These are phyloP conservation scores for Exocentrus adspersus DNA, from an alignment of 2,888 invertebrate species.

Conservation along the genomic window DNA sequence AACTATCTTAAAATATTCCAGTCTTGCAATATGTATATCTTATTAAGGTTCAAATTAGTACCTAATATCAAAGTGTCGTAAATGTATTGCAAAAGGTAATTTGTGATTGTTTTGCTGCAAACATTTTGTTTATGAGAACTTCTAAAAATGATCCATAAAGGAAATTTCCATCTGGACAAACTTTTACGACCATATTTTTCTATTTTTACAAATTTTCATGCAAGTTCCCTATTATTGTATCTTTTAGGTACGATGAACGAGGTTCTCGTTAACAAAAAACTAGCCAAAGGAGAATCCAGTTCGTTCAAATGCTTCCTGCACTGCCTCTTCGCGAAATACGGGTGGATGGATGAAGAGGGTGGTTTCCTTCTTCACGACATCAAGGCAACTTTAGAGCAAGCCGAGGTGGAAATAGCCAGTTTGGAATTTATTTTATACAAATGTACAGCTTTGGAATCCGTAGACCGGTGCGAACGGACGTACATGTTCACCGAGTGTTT, in stretches of 20 bases:
- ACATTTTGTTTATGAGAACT: too few species aligned
- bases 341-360: constrained; percentile 62
- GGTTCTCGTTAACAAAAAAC: constrained; percentile 58
- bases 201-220: neutral
- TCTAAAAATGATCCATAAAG: too few species aligned
- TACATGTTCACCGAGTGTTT: constrained; percentile 60
- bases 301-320: constrained; percentile 61
- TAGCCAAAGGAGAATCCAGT: constrained; percentile 48
- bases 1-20: too few species aligned
- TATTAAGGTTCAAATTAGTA: too few species aligned
- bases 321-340: constrained; percentile 60
- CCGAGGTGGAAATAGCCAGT: constrained; percentile 52
- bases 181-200: neutral
- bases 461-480: constrained; percentile 58
- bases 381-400: constrained; percentile 54
- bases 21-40: too few species aligned
- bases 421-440: constrained; percentile 58
- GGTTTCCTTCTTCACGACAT: constrained; percentile 60
- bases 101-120: too few species aligned
- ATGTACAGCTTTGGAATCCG: constrained; percentile 57
- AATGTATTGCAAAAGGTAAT: too few species aligned
- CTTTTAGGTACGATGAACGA: constrained; percentile 59
- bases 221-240: too few species aligned
- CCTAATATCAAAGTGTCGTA: too few species aligned
- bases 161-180: too few species aligned